Base-by-base conservation (phyloP, 2,888 invertebrate species). In the Lamellibrachia columna region DNA sequence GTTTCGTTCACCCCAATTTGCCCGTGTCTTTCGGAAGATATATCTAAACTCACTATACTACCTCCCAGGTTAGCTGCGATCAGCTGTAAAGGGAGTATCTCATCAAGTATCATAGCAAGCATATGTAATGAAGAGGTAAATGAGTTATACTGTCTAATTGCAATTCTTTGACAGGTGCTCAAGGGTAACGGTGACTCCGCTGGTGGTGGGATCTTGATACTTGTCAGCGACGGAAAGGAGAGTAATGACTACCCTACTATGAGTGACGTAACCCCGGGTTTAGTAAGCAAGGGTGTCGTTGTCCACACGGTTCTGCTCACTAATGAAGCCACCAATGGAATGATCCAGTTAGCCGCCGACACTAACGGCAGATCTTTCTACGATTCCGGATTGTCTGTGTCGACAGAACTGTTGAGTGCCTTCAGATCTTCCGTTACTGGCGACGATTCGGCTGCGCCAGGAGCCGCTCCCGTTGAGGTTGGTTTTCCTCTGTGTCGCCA, bases 281-380 rank as follows among this genome's bases (percentile, higher is more conserved):
- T 75, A 75, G 75, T 75, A 15, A 75, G 15, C 1, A 75, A 75
- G 75, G 75, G 75, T 75, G 75, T 75, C 22, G 6, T 75, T 22
- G 75, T 75, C 22, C 75, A 75, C 75, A 75, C 22, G 22, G 75
- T 75, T 75, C 75, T 75, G 6, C 75, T 75, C 75, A 75, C 75
- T n/a, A 22, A 75, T n/a, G 75, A 75, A n/a, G 75, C 75, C n/a
- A n/a, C 75, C 75, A n/a, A 75, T 3, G 75, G 75, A 75, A 75
- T 75, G 75, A 75, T 75, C 75, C 15, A 75, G 75, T 75, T 75
- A 75, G 75, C 75, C 75, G 75, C 75, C 75, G 75, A 75, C 75
- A 75, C 75, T 6, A 75, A 75, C 15, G 75, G 75, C 11, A 75
- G 7, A 75, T 15, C 75, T 11, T 75, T 75, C 75, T 75, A 75